Evolutionary conservation across 2,113 vertebrate genomes (phyloP), one percentile per base, ranked within the genome.

Genomic region (Petaurus breviceps): DNA sequence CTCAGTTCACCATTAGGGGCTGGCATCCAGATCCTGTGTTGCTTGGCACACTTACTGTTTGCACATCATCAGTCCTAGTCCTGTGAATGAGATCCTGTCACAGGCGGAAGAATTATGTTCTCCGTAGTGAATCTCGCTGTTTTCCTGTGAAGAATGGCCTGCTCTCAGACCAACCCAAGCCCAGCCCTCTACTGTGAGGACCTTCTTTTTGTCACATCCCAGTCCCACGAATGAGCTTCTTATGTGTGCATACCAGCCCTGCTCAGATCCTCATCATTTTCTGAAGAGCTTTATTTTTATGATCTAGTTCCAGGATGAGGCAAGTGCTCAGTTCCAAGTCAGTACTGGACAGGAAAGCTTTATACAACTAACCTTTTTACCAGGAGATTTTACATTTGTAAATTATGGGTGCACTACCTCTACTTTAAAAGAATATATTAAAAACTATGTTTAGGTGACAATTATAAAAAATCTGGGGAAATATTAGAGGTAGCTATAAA

Each of bases 1-100:
- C 97, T 98, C 97, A 98, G 97, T 96, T 97, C 97, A 98, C 98
- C 98, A 92, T 96, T 97, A 95, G 97, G 96, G 95, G 93, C 94
- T 94, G 90, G 19, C 91, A 90, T 94, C 97, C 98, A 96, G 92
- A 97, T 95, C 92, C 97, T 97, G 96, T 68, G 96, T 92, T 0
- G 90, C 96, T 98, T 98, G 97, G 98, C 97, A 97, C 92, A 50
- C 97, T 97, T 92, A 90, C 98, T 94, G 95, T 94, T 92, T 91
- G 16, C 89, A 94, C 94, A 93, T 97, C 97, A 96, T 97, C 98
- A 96, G 95, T 96, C 98, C 98, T 97, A 95, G 52, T 54, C 57
- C 95, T 94, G 96, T 98, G 98, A 98, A 98, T 97, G 97, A 95
- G 95, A 55, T 31, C 97, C 97, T 97, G 97, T 98, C 97, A 97